Percentiles rank a stretch among this genome's conserved stretches.
These are phyloP conservation scores for Procapra przewalskii DNA, from an alignment of 2,113 vertebrate species.

Conservation along the genomic window DNA sequence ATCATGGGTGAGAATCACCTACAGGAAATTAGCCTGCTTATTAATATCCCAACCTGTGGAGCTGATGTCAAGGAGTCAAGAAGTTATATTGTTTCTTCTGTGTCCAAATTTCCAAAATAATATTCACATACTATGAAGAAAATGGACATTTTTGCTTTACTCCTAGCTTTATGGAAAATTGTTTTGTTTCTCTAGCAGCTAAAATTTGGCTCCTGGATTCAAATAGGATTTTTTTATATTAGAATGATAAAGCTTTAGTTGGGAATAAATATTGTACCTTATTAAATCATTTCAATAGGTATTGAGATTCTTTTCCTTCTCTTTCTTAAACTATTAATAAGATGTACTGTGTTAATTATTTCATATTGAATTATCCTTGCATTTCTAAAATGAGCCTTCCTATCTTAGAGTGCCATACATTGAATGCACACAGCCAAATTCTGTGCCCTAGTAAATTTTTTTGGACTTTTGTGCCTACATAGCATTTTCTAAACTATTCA, in stretches of 20 bases:
- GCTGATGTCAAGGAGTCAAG: neutral
- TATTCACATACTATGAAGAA: neutral
- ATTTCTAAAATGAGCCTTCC: neutral
- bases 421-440: neutral
- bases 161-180: neutral
- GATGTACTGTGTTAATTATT: neutral
- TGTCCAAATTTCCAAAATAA: neutral
- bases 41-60: neutral
- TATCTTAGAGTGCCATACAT: neutral
- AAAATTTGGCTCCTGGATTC: neutral
- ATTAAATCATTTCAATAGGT: neutral
- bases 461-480: neutral
- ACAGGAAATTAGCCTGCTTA: neutral
- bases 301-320: neutral
- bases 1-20: neutral
- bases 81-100: neutral
- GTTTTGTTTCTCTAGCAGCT: conserved; percentile 7
- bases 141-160: neutral
- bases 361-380: neutral
- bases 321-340: neutral
- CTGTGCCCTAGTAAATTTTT: conserved; percentile 12
- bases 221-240: neutral
- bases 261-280: neutral
- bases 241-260: neutral
- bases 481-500: conserved; percentile 8